Base-by-base conservation (phyloP, 2,888 invertebrate genomes). In the Diarsia rubi region DNA sequence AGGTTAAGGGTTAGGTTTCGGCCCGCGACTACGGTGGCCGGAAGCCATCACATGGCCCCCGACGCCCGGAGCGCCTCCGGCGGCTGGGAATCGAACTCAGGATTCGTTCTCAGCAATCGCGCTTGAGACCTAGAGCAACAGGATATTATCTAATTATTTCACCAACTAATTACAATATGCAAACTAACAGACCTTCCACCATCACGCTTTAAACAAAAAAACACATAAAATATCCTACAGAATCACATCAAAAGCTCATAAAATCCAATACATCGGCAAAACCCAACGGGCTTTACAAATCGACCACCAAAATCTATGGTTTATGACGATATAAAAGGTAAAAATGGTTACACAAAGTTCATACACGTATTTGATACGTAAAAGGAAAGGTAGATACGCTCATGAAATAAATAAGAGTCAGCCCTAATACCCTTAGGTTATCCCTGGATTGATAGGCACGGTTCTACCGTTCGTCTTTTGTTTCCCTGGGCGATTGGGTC, bases 371-470 rank as follows among this genome's bases (percentile, higher is more conserved):
- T 79, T 79, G 69, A 68, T 75, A 80, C 69, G 69, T 49, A 59
- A 57, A 68, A 14, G 67, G 59, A 57, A 60, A 14, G 67, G 52
- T 72, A 75, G 54, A 16, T 57, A 27, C 16, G 27, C 8, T 8
- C 66, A 52, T 67, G 84, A 81, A 72, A 82, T 82, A 82, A 82
- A 82, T 84, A 84, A 70, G 45, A 67, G 27, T 75, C 54, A 59
- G 47, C 21, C 44, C 14, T 69, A 54, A 80, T 74, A 57, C 63
- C 37, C 14, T 72, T 59, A 63, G 62, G 66, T 67, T 83, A 84
- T 67, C 83, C 83, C 19, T 67, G n/a, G 62, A 79, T 81, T 81
- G 74, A 83, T 81, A 24, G 59, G 79, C 3, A 44, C 19, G 73
- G 27, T n/a, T 24, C 47, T n/a, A 21, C 45, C 59, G 59, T 63